Evolutionary conservation across 2,888 invertebrate species (phyloP), one percentile per base, ranked within the genome.

Genomic region (Copidosoma aretas): DNA sequence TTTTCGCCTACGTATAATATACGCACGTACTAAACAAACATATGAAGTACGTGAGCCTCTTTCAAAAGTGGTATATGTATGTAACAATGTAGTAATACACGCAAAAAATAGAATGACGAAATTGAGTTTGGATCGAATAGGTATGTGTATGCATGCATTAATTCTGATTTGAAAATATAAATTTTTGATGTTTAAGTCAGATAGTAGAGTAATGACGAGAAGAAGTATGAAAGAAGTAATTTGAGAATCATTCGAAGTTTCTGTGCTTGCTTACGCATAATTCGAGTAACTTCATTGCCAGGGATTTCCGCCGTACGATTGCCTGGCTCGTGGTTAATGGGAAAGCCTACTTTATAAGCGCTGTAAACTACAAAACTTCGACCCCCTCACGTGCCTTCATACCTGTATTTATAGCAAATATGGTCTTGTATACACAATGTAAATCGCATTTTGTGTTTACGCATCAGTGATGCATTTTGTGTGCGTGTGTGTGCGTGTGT

Each of bases 91-190:
- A n/a, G 32, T 32, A 32, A 8, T 8, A 32, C 32, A 32, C 8
- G 32, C 8, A 32, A 8, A 32, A 32, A 32, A 32, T 32, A 8
- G 32, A 32, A 8, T 5, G 3, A 32, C 8, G 32, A 32, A 32
- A 32, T 32, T 32, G 32, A 32, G 32, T 32, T 32, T 32, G 32
- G 8, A 15, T 25, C 12, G 43, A 2, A 17, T 17, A 12, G 15
- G 49, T 25, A 24, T 21, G 22, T 21, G 58, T 19, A 21, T 21
- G 54, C n/a, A 51, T 17, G 19, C 19, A 41, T 61, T 17, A 53
- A 54, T 54, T 54, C 54, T 25, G 46, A 53, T 14, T 54, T 24
- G 21, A 22, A 58, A 64, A 51, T 64, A 22, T 49, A n/a, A 22
- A 49, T 64, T 64, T 25, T 49, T 39, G 19, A 60, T 52, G 19